Evolutionary conservation across 1,140 invertebrate species (phyloP).

Genomic region (Zaprionus inermis): DNA sequence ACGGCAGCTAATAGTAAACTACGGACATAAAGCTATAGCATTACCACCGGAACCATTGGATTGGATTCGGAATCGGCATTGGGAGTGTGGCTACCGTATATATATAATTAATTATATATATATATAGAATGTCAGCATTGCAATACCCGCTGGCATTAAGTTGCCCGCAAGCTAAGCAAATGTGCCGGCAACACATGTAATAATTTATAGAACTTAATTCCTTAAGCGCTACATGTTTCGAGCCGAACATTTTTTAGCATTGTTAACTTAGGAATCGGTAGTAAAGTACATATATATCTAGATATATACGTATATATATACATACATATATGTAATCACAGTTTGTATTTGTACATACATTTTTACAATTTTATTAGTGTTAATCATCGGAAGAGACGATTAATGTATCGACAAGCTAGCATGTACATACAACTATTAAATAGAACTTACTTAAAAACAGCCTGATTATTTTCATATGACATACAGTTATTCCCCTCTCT

Average conservation of each 20-base stretch:
- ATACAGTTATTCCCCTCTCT: slow-evolving; percentile 11
- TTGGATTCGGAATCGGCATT: background rate
- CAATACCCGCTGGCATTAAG: slow-evolving; percentile 12
- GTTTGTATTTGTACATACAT: slow-evolving; percentile 74
- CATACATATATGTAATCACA: slow-evolving; percentile 55
- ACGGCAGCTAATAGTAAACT: slow-evolving; percentile 58
- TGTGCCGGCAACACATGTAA: slow-evolving; percentile 64
- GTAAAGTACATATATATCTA: slow-evolving; percentile 47
- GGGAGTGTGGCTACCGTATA: slow-evolving; percentile 17
- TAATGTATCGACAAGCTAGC: slow-evolving; percentile 36
- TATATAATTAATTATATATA: slow-evolving; percentile 4
- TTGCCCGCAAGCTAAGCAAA: slow-evolving; percentile 28
- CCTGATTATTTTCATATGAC: slow-evolving; percentile 40
- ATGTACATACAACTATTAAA: slow-evolving; percentile 50
- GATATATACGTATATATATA: slow-evolving; percentile 41
- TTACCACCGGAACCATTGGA: slow-evolving; percentile 20
- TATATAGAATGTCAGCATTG: slow-evolving; percentile 13
- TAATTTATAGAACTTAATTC: slow-evolving; percentile 73
- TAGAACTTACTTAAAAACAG: slow-evolving; percentile 39
- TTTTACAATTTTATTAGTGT: slow-evolving; percentile 76
- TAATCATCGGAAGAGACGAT: slow-evolving; percentile 46
- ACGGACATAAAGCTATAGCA: slow-evolving; percentile 10
- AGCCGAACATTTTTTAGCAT: slow-evolving; percentile 67
- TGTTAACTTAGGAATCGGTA: slow-evolving; percentile 76
- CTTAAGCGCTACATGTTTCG: slow-evolving; percentile 73